Evolutionary conservation across 2,797 vertebrate genomes (phyloP), one percentile per base, ranked within the genome.

Genomic region (Tapera naevia): DNA sequence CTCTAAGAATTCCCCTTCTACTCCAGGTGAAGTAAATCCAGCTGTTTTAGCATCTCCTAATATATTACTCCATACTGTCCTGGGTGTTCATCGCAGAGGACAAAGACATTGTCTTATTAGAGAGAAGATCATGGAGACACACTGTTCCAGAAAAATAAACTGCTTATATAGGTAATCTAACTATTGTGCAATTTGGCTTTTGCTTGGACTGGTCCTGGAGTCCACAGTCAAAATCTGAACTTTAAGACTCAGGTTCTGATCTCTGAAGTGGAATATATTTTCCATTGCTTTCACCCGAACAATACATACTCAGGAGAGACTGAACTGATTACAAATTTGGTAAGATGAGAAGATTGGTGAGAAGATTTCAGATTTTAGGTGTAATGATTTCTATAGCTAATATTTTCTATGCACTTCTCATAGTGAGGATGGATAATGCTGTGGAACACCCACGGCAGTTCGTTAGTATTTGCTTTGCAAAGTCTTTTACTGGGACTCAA

Each of bases 401-500:
- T 53, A 14, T 61, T 90, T 89, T 71, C 41, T 91, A 46, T 85
- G 33, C 17, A 65, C 17, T 33, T 84, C 32, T 67, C 2, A 0
- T 24, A 67, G 35, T 41, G 41, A 71, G 48, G 72, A 35, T 37
- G 25, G n/a, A 13, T 70, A 64, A 21, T 57, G 64, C 33, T 57
- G 27, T 65, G 22, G 25, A 89, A 82, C 48, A 86, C 18, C 41
- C 46, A 43, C 18, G 24, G 33, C 3, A 4, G 37, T 87, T 89
- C 53, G 62, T 65, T 87, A 3, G 2, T 70, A 54, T 80, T 94
- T 92, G 46, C 62, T 87, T 91, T 87, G 45, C 72, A 75, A 61
- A 88, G 53, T 87, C 57, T 33, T 91, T 89, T 83, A 46, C 50
- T 79, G 41, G 33, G 30, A 91, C 41, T 82, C 80, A 94, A 76